Percentiles rank a stretch among this genome's conserved stretches.
phyloP scores from a whole-genome alignment of 2,113 vertebrate genomes.

The Mirounga angustirostris region DNA sequence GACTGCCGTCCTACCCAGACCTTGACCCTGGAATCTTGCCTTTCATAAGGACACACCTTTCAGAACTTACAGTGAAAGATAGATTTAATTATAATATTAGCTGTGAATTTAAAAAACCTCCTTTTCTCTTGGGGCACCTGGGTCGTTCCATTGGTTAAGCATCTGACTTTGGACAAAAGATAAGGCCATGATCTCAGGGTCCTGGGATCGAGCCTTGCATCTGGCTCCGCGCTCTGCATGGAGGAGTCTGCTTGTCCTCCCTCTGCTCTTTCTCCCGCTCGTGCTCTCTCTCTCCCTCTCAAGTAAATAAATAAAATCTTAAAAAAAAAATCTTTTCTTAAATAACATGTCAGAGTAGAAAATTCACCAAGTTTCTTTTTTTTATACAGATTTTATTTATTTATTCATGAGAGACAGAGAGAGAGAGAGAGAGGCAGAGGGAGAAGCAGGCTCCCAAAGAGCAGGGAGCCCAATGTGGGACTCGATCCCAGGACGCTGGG shows the following conservation, averaged over 20 bases:
- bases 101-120: not conserved
- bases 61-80: not conserved
- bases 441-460: no score
- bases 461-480: no score
- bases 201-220: no score
- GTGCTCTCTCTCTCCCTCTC: no score
- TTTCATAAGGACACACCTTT: not conserved
- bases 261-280: no score
- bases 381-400: no score
- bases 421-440: no score
- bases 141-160: not conserved
- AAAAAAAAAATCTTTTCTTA: not conserved
- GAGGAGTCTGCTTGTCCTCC: no score
- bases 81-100: not conserved
- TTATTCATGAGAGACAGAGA: no score
- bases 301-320: not conserved
- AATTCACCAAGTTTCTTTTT: not conserved
- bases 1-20: rapidly evolving
- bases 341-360: not conserved
- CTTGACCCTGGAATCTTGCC: not conserved
- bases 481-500: no score
- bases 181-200: no score
- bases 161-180: not conserved
- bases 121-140: not conserved
- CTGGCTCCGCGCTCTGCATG: no score